Base-by-base conservation (phyloP, 1,140 invertebrate genomes). In the Atta cephalotes region DNA sequence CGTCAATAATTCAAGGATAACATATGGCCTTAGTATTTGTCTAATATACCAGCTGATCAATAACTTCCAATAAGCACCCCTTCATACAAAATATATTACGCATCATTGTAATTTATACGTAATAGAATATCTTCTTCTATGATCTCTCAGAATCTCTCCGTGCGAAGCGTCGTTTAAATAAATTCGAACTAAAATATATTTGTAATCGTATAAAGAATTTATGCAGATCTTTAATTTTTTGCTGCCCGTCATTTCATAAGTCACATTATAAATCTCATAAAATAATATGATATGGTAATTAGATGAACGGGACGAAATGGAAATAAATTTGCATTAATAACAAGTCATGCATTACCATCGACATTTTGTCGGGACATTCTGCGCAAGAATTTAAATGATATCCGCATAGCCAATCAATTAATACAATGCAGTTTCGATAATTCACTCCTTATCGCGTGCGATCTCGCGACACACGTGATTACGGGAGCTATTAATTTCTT, bases 1-100 rank as follows among this genome's bases (percentile, higher is more conserved):
- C 82, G 62, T 66, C 82, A 65, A 85, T 78, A 77, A 79, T 80
- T 85, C 82, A 85, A 85, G 21, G 63, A 85, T 85, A 78, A 78
- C 31, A 31, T 79, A 84, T 84, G 28, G 56, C 56, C 70, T 28
- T 6, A 53, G 70, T 84, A 84, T 84, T 74, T 76, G 70, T 84
- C 80, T 84, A 84, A 84, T 84, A 74, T 25, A 35, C 70, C 68
- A 84, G 39, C 70, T 71, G 56, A 63, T 56, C 56, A 82, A 82
- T 74, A 74, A 84, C 18, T 84, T 62, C 80, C 80, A 74, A 74
- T 84, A 74, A 84, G 39, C 31, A 74, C 14, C 25, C 70, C 62
- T 56, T 84, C 80, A 74, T 14, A 35, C 39, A 62, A 82, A 68
- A 82, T 82, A 62, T 21, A 82, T 49, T 74, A 56, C 70, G 25